Evolutionary conservation across 2,797 vertebrate genomes (phyloP), one percentile per base, ranked within the genome.

Genomic region (Protosalanx chinensis): DNA sequence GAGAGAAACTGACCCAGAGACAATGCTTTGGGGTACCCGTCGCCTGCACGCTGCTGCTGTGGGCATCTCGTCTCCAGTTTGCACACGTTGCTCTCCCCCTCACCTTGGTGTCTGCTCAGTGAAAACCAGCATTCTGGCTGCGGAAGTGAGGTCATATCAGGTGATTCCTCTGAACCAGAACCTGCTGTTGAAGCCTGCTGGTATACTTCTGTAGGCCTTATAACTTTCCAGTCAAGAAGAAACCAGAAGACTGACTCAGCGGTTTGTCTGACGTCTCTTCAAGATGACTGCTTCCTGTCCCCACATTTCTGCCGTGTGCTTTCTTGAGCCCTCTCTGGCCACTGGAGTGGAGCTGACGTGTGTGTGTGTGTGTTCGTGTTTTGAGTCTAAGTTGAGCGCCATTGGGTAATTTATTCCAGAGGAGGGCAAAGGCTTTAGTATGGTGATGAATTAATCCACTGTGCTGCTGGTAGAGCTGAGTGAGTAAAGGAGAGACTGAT

Each of bases 381-480:
- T 65, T 82, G 80, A 76, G 88, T 86, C 86, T 74, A 80, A 77
- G 64, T 74, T 88, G 82, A 88, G 86, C 88, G 83, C 85, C 88
- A 85, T 82, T 86, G 82, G 87, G 79, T 89, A 89, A 91, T 91
- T 90, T 89, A 91, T 92, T 92, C 88, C 86, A 87, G 84, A 82
- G 85, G 84, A 90, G 82, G 84, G 84, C 83, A 88, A 86, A 87
- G 81, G 79, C 87, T 88, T 88, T 89, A 74, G 79, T 79, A 75
- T 84, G 79, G 84, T 87, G 87, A 89, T 90, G 88, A 91, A 90
- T 90, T 89, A 90, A 88, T 91, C 87, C 85, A 90, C 90, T 91
- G 90, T 91, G 84, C 82, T 84, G 87, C 87, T 86, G 81, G 67
- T 57, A 62, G 58, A 57, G 64, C 16, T 2, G 41, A 23, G 0